A percentile compares a stretch with the other conserved stretches of the same genome.
Conservation (phyloP, 2,888 invertebrate genomes). For the Netelia virgata region DNA sequence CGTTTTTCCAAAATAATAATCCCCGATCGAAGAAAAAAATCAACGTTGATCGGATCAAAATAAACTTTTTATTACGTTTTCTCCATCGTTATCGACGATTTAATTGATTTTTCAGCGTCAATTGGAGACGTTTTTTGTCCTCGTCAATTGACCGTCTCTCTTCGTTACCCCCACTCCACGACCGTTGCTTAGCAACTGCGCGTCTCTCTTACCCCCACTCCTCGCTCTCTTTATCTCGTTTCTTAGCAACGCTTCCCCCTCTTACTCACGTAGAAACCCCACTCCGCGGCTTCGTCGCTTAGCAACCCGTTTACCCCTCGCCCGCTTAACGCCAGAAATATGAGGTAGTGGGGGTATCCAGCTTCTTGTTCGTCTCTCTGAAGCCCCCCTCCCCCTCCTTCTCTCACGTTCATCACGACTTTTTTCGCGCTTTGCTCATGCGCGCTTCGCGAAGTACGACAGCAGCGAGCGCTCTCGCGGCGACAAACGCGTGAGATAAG, state of each 20-base stretch:
- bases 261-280: background rate
- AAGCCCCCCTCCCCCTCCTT: background rate
- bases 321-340: slow-evolving; percentile 9
- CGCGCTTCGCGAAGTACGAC: slow-evolving; percentile 43
- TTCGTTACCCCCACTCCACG: slow-evolving; percentile 6
- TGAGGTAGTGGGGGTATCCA: slow-evolving; percentile 17
- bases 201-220: slow-evolving; percentile 40
- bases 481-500: slow-evolving; percentile 74
- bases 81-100: no score
- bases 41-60: no score
- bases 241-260: slow-evolving; percentile 22
- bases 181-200: slow-evolving; percentile 50
- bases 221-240: background rate
- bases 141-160: slow-evolving; percentile 31
- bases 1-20: no score
- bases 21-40: no score
- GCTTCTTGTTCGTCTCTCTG: background rate
- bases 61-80: no score
- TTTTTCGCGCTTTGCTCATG: slow-evolving; percentile 55
- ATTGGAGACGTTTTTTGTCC: background rate
- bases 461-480: slow-evolving; percentile 41
- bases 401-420: background rate
- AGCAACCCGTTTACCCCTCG: slow-evolving; percentile 46
- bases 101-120: slow-evolving; percentile 7
- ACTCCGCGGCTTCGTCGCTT: slow-evolving; percentile 49